Evolutionary conservation across 2,113 vertebrate species (phyloP).

Genomic region (Cervus canadensis): DNA sequence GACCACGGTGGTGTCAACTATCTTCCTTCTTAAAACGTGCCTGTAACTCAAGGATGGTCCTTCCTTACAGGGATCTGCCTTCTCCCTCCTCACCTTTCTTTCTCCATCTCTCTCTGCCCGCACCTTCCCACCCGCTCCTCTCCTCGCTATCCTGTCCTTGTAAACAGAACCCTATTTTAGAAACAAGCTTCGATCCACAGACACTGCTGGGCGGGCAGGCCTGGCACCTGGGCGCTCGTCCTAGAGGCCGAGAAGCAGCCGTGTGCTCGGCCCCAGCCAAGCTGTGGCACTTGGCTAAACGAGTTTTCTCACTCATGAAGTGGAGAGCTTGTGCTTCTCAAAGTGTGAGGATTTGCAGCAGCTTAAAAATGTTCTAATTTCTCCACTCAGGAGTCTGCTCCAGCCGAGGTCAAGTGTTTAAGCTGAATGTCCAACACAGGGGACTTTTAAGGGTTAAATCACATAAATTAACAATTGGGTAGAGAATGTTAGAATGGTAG

Average conservation of each 20-base stretch:
- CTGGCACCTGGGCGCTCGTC: not conserved
- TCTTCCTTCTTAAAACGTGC: not conserved
- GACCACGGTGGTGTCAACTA: not conserved
- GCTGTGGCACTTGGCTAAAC: not conserved
- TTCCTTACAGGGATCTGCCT: rapidly evolving
- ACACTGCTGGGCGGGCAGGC: not conserved
- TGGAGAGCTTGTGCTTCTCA: not conserved
- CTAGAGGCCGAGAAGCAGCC: too few species aligned
- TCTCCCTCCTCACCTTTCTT: not conserved
- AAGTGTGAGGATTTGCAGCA: not conserved
- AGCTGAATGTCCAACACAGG: not conserved
- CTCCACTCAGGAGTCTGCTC: not conserved
- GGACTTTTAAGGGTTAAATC: not conserved
- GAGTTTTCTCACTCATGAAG: not conserved
- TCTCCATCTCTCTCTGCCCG: not conserved
- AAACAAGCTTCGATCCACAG: rapidly evolving
- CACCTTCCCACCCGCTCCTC: not conserved
- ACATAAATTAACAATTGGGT: not conserved
- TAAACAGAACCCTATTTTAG: not conserved
- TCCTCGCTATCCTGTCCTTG: not conserved
- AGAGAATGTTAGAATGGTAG: not conserved
- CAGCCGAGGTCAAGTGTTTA: not conserved
- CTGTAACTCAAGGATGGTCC: not conserved
- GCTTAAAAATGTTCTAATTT: not conserved
- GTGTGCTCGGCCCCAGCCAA: not conserved